phyloP scores from a whole-genome alignment of 2,888 invertebrate genomes.

The Hydroisotoma schaefferi region DNA sequence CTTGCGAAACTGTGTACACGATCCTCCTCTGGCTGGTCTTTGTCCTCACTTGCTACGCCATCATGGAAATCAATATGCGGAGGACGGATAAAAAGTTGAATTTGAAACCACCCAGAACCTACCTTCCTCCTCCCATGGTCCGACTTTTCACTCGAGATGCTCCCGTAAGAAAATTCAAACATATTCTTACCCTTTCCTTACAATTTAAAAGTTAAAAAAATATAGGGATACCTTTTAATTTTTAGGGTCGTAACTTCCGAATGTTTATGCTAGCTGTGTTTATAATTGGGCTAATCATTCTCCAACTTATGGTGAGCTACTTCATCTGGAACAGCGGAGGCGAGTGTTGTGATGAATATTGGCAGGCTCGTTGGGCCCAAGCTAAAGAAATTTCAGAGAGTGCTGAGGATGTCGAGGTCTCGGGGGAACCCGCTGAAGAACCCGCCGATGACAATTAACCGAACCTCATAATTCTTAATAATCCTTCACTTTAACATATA shows the following conservation, averaged over 20 bases:
- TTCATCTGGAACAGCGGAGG: slow-evolving; percentile 20
- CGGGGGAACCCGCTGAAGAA: background rate
- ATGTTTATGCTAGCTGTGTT: slow-evolving; percentile 24
- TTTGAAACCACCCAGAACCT: slow-evolving; percentile 18
- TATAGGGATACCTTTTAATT: background rate
- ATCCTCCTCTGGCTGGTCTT: slow-evolving; percentile 20
- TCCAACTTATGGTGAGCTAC: slow-evolving; percentile 20
- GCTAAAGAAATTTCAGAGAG: background rate
- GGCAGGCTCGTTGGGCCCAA: background rate
- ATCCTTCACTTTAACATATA: background rate
- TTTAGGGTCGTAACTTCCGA: slow-evolving; percentile 23
- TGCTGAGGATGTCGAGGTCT: background rate
- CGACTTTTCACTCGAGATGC: slow-evolving; percentile 29
- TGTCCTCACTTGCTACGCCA: slow-evolving; percentile 16
- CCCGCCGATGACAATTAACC: background rate
- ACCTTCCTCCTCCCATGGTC: slow-evolving; percentile 28
- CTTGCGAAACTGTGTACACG: slow-evolving; percentile 22
- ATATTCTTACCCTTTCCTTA: background rate
- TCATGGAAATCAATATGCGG: slow-evolving; percentile 26
- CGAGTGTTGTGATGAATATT: slow-evolving; percentile 8
- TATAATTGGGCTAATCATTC: slow-evolving; percentile 16
- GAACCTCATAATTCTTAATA: background rate
- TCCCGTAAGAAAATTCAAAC: slow-evolving; percentile 15
- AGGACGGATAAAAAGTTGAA: slow-evolving; percentile 24
- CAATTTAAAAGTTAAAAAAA: background rate